phyloP scores from a whole-genome alignment of 1,140 invertebrate species.

The Drosophila guanche region DNA sequence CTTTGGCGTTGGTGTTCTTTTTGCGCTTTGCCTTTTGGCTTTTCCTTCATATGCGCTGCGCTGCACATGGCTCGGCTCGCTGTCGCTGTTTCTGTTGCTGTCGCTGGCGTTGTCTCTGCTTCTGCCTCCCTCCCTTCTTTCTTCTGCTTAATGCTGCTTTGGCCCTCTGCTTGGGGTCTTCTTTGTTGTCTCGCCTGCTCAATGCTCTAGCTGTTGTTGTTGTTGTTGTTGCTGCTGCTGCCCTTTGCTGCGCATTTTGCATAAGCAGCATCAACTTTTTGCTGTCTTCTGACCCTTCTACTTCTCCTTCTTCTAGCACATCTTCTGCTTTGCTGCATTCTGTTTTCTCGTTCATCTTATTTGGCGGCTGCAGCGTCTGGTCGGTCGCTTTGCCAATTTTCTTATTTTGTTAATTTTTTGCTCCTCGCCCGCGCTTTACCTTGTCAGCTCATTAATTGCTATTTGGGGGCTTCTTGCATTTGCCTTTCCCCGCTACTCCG shows the following conservation, averaged over 20 bases:
- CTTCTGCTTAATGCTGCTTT: slow-evolving; percentile 2
- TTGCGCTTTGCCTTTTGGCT: slow-evolving; percentile 75
- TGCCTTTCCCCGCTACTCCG: slow-evolving; percentile 6
- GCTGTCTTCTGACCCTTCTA: slow-evolving; percentile 29
- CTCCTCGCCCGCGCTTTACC: slow-evolving; percentile 19
- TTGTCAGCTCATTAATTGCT: slow-evolving; percentile 43
- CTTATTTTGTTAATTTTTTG: slow-evolving; percentile 61
- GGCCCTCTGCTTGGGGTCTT: slow-evolving; percentile 54
- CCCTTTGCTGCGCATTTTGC: slow-evolving; percentile 61
- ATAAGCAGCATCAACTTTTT: slow-evolving; percentile 52
- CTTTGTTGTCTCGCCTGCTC: slow-evolving; percentile 73
- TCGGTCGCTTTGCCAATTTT: slow-evolving; percentile 50
- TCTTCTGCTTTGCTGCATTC: slow-evolving; percentile 9
- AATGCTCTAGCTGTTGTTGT: slow-evolving; percentile 22
- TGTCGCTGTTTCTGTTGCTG: slow-evolving; percentile 9
- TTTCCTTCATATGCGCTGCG: slow-evolving; percentile 56
- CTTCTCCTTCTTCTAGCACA: slow-evolving; percentile 19
- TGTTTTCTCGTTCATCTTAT: slow-evolving; percentile 1
- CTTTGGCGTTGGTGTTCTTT: slow-evolving; percentile 78
- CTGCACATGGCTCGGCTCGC: slow-evolving; percentile 10
- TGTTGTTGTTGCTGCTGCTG: slow-evolving; percentile 43
- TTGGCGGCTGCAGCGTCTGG: background rate
- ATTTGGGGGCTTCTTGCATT: slow-evolving; percentile 74
- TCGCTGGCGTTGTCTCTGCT: slow-evolving; percentile 1
- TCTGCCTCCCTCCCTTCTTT: background rate